These are phyloP conservation scores for Hylaea fasciaria DNA, from an alignment of 2,888 invertebrate species.

Conservation along the genomic window DNA sequence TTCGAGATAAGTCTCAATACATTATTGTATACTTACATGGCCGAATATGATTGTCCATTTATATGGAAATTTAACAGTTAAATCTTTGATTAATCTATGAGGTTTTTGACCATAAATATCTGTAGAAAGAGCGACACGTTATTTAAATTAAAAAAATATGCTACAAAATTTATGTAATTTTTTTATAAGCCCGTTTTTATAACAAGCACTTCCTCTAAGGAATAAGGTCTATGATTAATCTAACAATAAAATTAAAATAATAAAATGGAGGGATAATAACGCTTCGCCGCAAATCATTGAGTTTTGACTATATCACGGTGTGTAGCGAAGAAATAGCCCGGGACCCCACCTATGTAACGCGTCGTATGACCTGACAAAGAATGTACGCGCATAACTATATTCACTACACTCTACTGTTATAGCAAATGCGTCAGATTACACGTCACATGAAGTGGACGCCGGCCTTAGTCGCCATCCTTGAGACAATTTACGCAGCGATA, in stretches of 20 bases:
- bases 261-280: conserved; percentile 25
- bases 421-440: no score
- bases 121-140: background rate
- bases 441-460: no score
- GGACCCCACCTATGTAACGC: no score
- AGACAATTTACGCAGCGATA: no score
- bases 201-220: conserved; percentile 8
- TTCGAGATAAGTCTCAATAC: conserved; percentile 36
- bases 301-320: no score
- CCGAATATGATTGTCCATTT: conserved; percentile 42
- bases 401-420: no score
- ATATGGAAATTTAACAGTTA: conserved; percentile 13
- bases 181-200: no score
- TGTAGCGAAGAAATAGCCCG: no score
- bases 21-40: conserved; percentile 51
- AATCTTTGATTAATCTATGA: conserved; percentile 19
- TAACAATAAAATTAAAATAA: conserved; percentile 4
- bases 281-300: conserved; percentile 1
- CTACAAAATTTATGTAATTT: no score
- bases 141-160: background rate
- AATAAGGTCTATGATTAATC: conserved; percentile 4
- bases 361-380: no score
- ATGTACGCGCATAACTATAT: no score
- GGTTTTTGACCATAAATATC: background rate
- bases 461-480: no score